Percentiles rank a stretch among this genome's conserved stretches.
Evolutionary conservation across 2,888 invertebrate genomes (phyloP).

Genomic region (Bimastos eiseni): DNA sequence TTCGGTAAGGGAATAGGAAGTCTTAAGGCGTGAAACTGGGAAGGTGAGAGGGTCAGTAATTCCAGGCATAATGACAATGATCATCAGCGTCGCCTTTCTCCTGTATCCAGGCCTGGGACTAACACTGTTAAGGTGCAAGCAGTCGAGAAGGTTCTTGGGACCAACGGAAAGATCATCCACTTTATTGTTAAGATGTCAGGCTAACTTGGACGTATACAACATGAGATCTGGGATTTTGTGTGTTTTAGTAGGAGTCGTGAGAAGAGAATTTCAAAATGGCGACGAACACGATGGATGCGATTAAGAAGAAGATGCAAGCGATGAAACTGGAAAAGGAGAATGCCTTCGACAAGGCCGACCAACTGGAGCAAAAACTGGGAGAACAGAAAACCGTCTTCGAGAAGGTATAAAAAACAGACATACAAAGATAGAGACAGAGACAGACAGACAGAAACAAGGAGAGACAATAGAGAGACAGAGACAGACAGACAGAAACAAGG

Average conservation of each 20-base stretch:
- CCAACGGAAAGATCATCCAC: too few species aligned
- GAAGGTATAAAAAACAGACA: slow-evolving; percentile 63
- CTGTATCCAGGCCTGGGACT: too few species aligned
- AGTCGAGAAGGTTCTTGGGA: too few species aligned
- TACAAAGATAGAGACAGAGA: background rate
- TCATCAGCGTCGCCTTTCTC: too few species aligned
- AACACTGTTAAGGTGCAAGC: too few species aligned
- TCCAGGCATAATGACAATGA: too few species aligned
- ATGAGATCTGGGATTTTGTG: background rate
- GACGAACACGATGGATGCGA: slow-evolving; percentile 86
- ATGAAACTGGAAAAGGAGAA: slow-evolving; percentile 99
- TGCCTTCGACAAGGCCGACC: slow-evolving; percentile 90
- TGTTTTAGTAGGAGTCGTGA: background rate
- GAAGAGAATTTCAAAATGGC: slow-evolving; percentile 42
- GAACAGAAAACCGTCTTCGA: slow-evolving; percentile 71
- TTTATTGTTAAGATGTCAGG: too few species aligned
- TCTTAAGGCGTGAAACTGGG: too few species aligned
- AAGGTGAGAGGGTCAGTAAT: too few species aligned
- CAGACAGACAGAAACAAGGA: background rate
- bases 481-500: background rate
- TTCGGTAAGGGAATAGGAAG: too few species aligned
- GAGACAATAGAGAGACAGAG: background rate
- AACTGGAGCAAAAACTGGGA: slow-evolving; percentile 92
- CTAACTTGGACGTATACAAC: too few species aligned
- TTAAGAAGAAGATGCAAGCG: slow-evolving; percentile 99